Conservation (phyloP, 2,888 invertebrate genomes). For the Buathra laborator region DNA sequence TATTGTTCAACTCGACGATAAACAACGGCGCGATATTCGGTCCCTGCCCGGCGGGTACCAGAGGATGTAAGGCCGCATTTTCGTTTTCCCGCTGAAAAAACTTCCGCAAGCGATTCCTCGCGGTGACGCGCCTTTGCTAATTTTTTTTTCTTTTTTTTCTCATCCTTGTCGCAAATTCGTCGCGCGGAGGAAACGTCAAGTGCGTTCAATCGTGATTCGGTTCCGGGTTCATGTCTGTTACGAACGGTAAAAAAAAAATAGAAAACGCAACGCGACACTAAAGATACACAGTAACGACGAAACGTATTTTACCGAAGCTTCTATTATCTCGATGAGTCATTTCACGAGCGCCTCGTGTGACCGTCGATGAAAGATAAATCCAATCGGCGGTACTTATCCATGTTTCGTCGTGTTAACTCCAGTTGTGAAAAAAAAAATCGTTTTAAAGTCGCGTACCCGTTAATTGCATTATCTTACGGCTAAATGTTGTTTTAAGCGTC, state of each 20-base stretch:
- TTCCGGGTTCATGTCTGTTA: not conserved
- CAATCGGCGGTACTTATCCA: not conserved
- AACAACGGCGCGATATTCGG: slow-evolving; percentile 91
- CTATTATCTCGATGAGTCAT: slow-evolving; percentile 58
- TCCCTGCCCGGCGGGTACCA: slow-evolving; percentile 90
- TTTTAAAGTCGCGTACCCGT: not conserved
- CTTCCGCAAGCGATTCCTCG: slow-evolving; percentile 17
- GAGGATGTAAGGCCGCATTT: slow-evolving; percentile 88
- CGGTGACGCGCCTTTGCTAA: slow-evolving; percentile 5
- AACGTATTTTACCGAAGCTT: slow-evolving; percentile 23
- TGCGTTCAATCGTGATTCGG: slow-evolving; percentile 18
- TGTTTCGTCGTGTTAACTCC: too few relatives aligned
- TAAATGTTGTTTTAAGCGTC: not conserved
- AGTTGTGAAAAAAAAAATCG: slow-evolving; percentile 4
- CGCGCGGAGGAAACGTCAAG: slow-evolving; percentile 1
- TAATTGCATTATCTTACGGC: not conserved
- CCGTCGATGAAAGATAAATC: slow-evolving; percentile 14
- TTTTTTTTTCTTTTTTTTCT: slow-evolving; percentile 28
- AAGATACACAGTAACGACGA: not conserved
- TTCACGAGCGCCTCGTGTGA: slow-evolving; percentile 16
- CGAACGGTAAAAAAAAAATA: slow-evolving; percentile 2
- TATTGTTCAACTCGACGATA: slow-evolving; percentile 90
- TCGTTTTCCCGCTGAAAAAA: slow-evolving; percentile 9
- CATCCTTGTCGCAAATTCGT: slow-evolving; percentile 11
- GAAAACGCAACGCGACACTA: not conserved